Conservation (phyloP, 2,113 vertebrate species). For the Channa maculata region DNA sequence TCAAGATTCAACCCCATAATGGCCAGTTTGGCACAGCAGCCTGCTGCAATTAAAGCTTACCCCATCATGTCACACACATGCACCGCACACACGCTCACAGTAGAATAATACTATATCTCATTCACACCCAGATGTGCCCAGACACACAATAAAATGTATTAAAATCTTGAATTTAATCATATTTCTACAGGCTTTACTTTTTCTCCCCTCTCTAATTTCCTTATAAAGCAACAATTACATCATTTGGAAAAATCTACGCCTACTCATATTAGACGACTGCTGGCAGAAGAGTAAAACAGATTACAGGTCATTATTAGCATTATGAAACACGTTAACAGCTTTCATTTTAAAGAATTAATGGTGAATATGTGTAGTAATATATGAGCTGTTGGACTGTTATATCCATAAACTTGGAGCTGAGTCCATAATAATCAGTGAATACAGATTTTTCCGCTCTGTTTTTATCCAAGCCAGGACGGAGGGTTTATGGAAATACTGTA, state of each 20-base stretch:
- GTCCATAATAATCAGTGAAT: too few species aligned
- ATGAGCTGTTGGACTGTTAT: background rate
- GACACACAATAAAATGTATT: background rate
- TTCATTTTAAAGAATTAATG: background rate
- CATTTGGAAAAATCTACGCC: constrained; percentile 42
- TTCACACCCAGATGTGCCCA: constrained; percentile 44
- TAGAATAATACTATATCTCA: constrained; percentile 53
- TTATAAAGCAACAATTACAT: constrained; percentile 36
- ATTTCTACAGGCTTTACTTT: constrained; percentile 25
- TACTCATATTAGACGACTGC: background rate
- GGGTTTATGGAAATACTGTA: too few species aligned
- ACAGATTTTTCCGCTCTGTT: too few species aligned
- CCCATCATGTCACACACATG: constrained; percentile 16
- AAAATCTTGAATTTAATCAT: constrained; percentile 1
- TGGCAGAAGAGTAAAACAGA: constrained; percentile 31
- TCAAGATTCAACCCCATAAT: constrained; percentile 69
- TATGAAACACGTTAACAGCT: constrained; percentile 28
- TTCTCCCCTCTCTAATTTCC: constrained; percentile 1
- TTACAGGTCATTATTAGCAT: constrained; percentile 7
- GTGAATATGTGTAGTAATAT: background rate
- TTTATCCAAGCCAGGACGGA: too few species aligned
- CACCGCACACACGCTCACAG: constrained; percentile 12
- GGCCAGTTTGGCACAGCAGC: constrained; percentile 73
- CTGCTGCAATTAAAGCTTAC: constrained; percentile 67
- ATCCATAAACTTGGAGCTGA: too few species aligned